Evolutionary conservation across 2,888 invertebrate species (phyloP), one percentile per base, ranked within the genome.

Genomic region (Cerastis rubricosa): DNA sequence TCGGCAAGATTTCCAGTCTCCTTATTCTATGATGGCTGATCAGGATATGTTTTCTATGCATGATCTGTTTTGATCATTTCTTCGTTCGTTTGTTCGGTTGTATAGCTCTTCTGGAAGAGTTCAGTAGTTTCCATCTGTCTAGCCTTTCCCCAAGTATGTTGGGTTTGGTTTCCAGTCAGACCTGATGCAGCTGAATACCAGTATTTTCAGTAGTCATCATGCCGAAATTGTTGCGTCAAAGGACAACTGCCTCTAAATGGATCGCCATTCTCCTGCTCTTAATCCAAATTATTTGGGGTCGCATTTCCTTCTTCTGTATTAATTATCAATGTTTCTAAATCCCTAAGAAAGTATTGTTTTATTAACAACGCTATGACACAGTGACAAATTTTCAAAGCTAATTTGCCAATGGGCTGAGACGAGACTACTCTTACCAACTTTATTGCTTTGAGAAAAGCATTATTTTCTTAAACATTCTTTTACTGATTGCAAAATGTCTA

Each of bases 1-100:
- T 0, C 93, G 93, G 63, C 91, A 87, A 1, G 93, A 94, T 79
- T 94, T 95, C 29, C 80, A 81, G 29, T 88, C 88, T 0, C 88
- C 88, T 0, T 89, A 89, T 35, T 57, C 85, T 0, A 74, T 84
- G 79, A 76, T 89, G 1, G 14, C 57, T 40, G 80, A 84, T 49
- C 77, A 70, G 0, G 85, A 88, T 80, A 51, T 76, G 29, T 87
- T 89, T 82, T 78, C 87, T 19, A 76, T 80, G 71, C 81, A 67
- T 66, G 87, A 82, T 78, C n/a, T 88, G 43, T 88, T 83, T 80
- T 88, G 40, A 86, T 73, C 6, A 0, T n/a, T n/a, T 47, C 7
- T 49, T 61, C 22, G n/a, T 8, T 45, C 9, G 22, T 65, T 25
- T 25, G n/a, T 8, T 45, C 9, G 22, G 45, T 25, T 25, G 0